Conservation (phyloP, 2,797 vertebrate species). For the Helostoma temminkii region DNA sequence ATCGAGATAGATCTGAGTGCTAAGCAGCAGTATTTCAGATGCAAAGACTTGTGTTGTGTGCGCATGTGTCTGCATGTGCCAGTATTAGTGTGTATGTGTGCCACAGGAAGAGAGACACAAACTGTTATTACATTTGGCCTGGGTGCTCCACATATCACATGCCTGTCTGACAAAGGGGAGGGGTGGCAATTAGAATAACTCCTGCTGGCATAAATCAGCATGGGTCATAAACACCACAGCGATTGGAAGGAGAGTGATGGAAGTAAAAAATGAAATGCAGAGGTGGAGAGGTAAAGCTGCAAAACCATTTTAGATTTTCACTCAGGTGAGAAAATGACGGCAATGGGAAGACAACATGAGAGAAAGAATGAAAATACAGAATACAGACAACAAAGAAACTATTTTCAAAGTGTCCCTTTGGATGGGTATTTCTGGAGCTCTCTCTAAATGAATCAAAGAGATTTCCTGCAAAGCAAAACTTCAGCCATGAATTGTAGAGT, state of each 20-base stretch:
- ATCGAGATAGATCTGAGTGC: conserved; percentile 27
- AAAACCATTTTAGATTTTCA: conserved; percentile 50
- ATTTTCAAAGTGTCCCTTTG: conserved; percentile 2
- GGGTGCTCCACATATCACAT: conserved; percentile 36
- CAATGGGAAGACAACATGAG: conserved; percentile 7
- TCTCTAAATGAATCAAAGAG: conserved; percentile 13
- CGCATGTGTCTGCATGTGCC: neutral
- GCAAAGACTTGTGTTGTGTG: conserved; percentile 4
- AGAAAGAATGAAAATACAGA: conserved; percentile 2
- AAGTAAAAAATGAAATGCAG: conserved; percentile 27
- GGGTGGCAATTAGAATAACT: conserved; percentile 54
- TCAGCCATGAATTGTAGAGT: conserved; percentile 21
- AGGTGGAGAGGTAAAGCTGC: conserved; percentile 29
- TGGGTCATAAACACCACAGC: conserved; percentile 39
- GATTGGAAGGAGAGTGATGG: conserved; percentile 21
- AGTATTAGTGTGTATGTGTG: conserved; percentile 12
- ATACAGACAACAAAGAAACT: conserved; percentile 12
- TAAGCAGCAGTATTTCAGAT: conserved; percentile 20
- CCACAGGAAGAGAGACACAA: conserved; percentile 32
- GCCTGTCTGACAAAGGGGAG: conserved; percentile 29
- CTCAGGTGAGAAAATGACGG: conserved; percentile 47
- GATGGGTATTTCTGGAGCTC: neutral
- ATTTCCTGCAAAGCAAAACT: conserved; percentile 26
- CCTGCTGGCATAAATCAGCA: conserved; percentile 55
- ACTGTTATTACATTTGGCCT: conserved; percentile 39